phyloP scores from a whole-genome alignment of 1,140 invertebrate genomes.

The Drosophila truncata region DNA sequence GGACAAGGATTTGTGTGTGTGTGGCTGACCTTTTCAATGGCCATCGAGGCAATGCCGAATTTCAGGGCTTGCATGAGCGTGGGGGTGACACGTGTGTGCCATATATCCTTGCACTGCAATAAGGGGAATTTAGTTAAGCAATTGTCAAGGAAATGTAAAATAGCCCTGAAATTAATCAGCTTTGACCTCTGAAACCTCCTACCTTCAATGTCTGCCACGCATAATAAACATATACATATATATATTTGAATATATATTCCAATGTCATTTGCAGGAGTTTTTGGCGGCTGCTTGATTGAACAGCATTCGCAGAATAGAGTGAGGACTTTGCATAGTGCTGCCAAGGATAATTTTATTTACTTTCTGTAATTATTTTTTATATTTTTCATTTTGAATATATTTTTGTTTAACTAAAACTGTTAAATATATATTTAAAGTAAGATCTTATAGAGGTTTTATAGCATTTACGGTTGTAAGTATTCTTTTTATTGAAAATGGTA shows the following conservation, averaged over 20 bases:
- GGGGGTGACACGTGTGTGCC: constrained; percentile 38
- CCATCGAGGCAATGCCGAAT: constrained; percentile 38
- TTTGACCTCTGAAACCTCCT: neutral
- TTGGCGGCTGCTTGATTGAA: constrained; percentile 27
- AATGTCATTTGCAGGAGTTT: constrained; percentile 70
- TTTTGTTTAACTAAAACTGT: neutral
- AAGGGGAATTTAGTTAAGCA: constrained; percentile 17
- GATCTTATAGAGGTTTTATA: neutral
- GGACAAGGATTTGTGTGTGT: constrained; percentile 22
- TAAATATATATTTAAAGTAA: neutral
- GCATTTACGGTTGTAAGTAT: neutral
- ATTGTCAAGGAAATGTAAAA: constrained; percentile 42
- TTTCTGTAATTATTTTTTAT: neutral
- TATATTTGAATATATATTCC: constrained; percentile 26
- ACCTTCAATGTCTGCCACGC: constrained; percentile 22
- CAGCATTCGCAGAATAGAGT: constrained; percentile 23
- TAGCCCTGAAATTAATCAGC: constrained; percentile 65
- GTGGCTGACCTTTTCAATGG: constrained; percentile 36
- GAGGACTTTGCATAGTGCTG: neutral
- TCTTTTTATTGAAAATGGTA: neutral
- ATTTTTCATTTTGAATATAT: neutral
- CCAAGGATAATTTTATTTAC: neutral
- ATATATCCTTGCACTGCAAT: constrained; percentile 36
- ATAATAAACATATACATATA: neutral
- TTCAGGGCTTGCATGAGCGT: constrained; percentile 11